Evolutionary conservation across 2,113 vertebrate genomes (phyloP), one percentile per base, ranked within the genome.

Genomic region (Plestiodon gilberti): DNA sequence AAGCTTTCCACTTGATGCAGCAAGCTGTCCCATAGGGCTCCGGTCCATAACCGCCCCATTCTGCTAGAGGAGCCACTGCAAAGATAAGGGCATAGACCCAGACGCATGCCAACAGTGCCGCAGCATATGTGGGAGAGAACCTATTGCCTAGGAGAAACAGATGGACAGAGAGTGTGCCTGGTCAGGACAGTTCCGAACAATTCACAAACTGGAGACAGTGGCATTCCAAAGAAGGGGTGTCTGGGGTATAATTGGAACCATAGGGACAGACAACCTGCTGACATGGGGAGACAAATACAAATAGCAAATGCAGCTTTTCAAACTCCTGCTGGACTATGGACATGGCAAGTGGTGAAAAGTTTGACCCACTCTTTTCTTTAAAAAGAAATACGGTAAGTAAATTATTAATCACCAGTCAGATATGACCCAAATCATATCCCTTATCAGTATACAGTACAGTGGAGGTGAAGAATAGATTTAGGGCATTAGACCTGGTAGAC

Each of bases 1-100:
- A 93, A 1, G 96, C 91, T 0, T 95, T 91, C 98, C 98, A 98
- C 59, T 94, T 55, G 92, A 98, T 97, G 95, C 98, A 98, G 96
- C 98, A 98, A 33, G 97, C 97, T 0, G 98, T 98, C 7, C 98
- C 98, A 0, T 98, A 98, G n/a, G 97, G 97, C 94, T 98, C 97
- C 0, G 96, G 94, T 28, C 97, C 96, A 0, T 97, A 98, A 91
- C 95, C 94, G 52, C 98, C 98, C 98, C 97, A 97, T 6, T 95
- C 95, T 0, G 94, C 96, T 87, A 98, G 85, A 2, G 98, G 98
- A 8, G 97, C 97, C 0, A 91, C 48, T 8, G 98, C 97, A 77
- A 98, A 98, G 65, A 97, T 82, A 62, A 91, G 90, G 4, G 97
- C 96, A 0, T 97, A 98, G 3, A 90, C 96, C 98, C 98, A 98